Conservation (phyloP, 1,140 invertebrate species). For the Rhynchophorus ferrugineus region DNA sequence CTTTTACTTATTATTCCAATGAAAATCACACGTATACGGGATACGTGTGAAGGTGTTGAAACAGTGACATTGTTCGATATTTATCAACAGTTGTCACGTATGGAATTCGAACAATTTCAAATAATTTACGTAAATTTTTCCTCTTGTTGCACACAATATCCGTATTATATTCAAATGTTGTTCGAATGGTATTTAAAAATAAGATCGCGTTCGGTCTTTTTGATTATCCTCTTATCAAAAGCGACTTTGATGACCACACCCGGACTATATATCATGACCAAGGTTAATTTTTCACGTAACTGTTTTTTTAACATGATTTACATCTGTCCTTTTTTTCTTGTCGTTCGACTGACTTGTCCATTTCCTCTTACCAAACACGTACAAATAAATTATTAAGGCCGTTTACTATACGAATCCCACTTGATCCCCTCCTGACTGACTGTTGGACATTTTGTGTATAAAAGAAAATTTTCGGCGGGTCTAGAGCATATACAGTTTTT, state of each 20-base stretch:
- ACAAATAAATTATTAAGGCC: background rate
- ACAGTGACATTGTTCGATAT: no score
- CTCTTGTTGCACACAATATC: no score
- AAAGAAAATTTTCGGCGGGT: background rate
- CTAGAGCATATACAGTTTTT: conserved; percentile 16
- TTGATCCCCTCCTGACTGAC: background rate
- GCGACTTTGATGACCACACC: conserved; percentile 1
- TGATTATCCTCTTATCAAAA: background rate
- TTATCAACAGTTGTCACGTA: no score
- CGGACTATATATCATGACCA: conserved; percentile 4
- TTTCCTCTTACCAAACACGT: background rate
- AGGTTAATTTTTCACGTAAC: background rate
- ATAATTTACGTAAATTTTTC: no score
- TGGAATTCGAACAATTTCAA: no score
- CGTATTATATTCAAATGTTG: no score
- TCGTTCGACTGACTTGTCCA: background rate
- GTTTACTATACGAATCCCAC: background rate
- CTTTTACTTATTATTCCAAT: no score
- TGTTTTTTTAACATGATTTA: no score
- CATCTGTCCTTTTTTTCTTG: background rate
- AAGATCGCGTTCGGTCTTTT: no score
- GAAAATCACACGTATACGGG: no score
- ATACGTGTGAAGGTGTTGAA: no score
- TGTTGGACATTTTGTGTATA: conserved; percentile 12
- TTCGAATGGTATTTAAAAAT: no score